These are phyloP conservation scores for Choreutis nemorana DNA, from an alignment of 2,888 invertebrate genomes.

Conservation along the genomic window DNA sequence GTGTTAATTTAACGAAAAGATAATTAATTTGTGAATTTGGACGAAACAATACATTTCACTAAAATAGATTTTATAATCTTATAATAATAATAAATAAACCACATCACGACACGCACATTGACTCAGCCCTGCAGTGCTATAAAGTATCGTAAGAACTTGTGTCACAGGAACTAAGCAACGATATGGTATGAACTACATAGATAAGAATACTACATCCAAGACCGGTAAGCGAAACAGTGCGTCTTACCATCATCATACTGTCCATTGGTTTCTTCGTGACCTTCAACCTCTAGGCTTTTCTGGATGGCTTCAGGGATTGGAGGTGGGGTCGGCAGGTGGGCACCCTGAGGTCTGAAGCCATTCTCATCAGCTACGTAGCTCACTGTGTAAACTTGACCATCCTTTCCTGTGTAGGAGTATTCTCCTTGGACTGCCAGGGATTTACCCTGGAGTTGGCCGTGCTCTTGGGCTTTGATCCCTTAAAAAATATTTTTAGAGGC, in stretches of 20 bases:
- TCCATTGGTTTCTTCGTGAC: slow-evolving; percentile 56
- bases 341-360: slow-evolving; percentile 63
- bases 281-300: slow-evolving; percentile 52
- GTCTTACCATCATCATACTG: slow-evolving; percentile 57
- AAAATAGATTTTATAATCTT: too few species aligned
- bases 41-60: too few species aligned
- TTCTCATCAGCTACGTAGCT: slow-evolving; percentile 66
- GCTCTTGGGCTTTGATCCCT: slow-evolving; percentile 63
- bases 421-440: slow-evolving; percentile 54
- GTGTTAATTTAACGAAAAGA: too few species aligned
- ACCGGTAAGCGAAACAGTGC: too few species aligned
- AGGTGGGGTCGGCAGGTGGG: slow-evolving; percentile 66
- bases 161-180: too few species aligned
- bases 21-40: too few species aligned
- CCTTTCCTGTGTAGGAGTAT: slow-evolving; percentile 66
- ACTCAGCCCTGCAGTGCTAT: too few species aligned
- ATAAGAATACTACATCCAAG: too few species aligned
- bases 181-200: too few species aligned
- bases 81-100: too few species aligned
- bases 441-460: slow-evolving; percentile 37
- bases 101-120: too few species aligned
- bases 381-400: slow-evolving; percentile 62
- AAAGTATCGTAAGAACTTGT: too few species aligned
- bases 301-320: slow-evolving; percentile 65
- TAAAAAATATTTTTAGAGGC: not conserved